Evolutionary conservation across 2,888 invertebrate genomes (phyloP).

Genomic region (Lasioglossum marginatum): DNA sequence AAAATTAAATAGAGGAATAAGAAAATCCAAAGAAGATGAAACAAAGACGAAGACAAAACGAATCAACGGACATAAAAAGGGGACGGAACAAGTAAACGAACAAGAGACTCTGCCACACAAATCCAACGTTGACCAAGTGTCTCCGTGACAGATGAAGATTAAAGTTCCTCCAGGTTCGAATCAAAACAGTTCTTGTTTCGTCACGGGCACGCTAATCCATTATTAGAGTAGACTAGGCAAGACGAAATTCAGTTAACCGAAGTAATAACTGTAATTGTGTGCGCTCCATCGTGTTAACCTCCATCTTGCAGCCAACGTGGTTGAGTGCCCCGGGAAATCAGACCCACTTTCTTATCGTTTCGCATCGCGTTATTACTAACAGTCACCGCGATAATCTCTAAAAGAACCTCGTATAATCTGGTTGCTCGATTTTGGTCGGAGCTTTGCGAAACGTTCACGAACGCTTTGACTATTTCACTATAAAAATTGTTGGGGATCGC

Average conservation of each 20-base stretch:
- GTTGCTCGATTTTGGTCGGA: not conserved
- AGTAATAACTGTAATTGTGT: slow-evolving; percentile 23
- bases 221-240: slow-evolving; percentile 1
- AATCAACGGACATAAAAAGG: not conserved
- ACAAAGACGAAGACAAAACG: not conserved
- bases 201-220: slow-evolving; percentile 11
- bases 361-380: not conserved
- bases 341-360: slow-evolving; percentile 12
- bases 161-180: not conserved
- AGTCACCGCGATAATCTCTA: not conserved
- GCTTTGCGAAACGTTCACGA: not conserved
- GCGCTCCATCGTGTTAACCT: slow-evolving; percentile 8
- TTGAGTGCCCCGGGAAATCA: slow-evolving; percentile 4
- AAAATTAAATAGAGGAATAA: not conserved
- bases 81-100: not conserved
- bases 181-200: slow-evolving; percentile 13
- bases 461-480: not conserved
- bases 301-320: not conserved
- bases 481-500: not conserved
- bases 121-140: not conserved
- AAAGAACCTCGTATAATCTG: not conserved
- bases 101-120: not conserved
- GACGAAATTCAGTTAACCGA: slow-evolving; percentile 15
- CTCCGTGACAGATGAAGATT: slow-evolving; percentile 2
- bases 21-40: not conserved